Evolutionary conservation across 2,113 vertebrate species (phyloP), one percentile per base, ranked within the genome.

Genomic region (Ctenomys sociabilis): DNA sequence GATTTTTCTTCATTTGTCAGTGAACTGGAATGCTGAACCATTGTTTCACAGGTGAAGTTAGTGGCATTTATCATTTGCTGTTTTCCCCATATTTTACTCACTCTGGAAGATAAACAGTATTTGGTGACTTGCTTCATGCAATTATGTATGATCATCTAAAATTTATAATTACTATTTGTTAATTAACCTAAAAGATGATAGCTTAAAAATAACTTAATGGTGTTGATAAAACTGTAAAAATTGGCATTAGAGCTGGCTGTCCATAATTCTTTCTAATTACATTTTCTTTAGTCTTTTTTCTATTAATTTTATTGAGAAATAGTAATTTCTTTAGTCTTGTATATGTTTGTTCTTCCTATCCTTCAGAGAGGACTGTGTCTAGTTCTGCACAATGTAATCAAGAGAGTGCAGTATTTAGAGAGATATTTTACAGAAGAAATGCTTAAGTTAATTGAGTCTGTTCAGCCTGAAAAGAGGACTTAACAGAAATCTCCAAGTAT

Each of bases 131-230:
- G 59, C 94, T 72, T 94, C 94, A 90, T 92, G 59, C 83, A 98
- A 96, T 98, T 98, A 97, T 96, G 88, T 97, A 37, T 96, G 97
- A 97, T 95, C 87, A 92, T 96, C 68, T 98, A 91, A 92, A 94
- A 97, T 97, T 97, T 59, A 91, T 96, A 96, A 96, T 96, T 97
- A 83, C 84, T 0, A 49, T 95, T 97, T 88, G 80, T 97, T 97
- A 97, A 96, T 97, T 97, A 97, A 91, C 43, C 88, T 97, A 57
- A 95, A 96, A 95, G 95, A 87, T 96, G 90, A 35, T 93, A 92
- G 92, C 87, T 94, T 96, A 40, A 95, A 94, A 96, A 94, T 68
- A 80, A 85, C 83, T 96, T 94, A 94, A 96, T 92, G 66, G 82
- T 96, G 90, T 95, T 93, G 96, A 96, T 94, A 93, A 95, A 95